Conservation (phyloP, 2,888 invertebrate genomes). For the Thysanoteuthis rhombus region DNA sequence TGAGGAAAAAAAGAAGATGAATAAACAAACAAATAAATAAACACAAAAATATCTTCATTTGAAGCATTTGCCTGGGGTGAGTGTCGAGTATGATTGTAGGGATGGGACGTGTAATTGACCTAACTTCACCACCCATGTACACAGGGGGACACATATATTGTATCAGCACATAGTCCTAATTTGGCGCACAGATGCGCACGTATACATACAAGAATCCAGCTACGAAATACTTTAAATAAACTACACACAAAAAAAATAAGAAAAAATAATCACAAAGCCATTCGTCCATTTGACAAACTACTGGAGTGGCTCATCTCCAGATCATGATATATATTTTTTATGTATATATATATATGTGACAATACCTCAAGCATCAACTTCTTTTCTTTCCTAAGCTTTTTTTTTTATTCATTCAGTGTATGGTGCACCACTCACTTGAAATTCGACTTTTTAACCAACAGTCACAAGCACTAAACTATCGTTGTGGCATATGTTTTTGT, state of each 20-base stretch:
- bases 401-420: background rate
- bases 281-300: too few relatives aligned
- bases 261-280: too few relatives aligned
- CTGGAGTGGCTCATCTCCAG: too few relatives aligned
- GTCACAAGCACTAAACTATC: background rate
- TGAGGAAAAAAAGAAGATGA: background rate
- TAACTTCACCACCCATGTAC: background rate
- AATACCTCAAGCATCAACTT: background rate
- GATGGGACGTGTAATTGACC: background rate
- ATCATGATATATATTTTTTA: too few relatives aligned
- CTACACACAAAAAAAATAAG: too few relatives aligned
- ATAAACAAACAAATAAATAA: background rate
- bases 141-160: background rate
- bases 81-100: background rate
- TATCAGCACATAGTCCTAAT: background rate
- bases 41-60: background rate
- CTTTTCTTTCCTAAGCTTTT: background rate
- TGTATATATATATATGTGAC: background rate
- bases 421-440: background rate
- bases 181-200: background rate
- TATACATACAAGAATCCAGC: background rate
- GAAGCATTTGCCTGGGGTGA: background rate
- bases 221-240: too few relatives aligned
- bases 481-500: background rate
- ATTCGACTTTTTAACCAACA: background rate